Evolutionary conservation across 1,140 invertebrate species (phyloP).

Genomic region (Tigriopus japonicus): DNA sequence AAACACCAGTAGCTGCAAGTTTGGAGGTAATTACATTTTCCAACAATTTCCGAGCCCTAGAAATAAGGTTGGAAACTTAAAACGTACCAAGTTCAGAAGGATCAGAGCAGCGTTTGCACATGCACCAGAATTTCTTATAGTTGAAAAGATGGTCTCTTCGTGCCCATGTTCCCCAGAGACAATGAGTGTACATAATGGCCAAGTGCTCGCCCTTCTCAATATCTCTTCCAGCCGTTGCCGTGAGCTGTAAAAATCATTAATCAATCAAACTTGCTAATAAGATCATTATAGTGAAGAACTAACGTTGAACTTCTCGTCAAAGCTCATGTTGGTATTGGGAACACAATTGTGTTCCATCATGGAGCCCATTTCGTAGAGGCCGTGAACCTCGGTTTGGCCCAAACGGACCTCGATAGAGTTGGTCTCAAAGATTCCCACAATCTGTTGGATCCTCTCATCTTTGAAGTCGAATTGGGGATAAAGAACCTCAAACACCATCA

Average conservation of each 20-base stretch:
- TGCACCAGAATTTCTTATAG: conserved; percentile 54
- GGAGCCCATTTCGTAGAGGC: conserved; percentile 47
- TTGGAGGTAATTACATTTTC: background rate
- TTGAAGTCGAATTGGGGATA: conserved; percentile 17
- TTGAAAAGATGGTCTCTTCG: conserved; percentile 40
- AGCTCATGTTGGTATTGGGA: conserved; percentile 56
- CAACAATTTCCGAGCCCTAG: too few relatives aligned
- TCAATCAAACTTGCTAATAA: too few relatives aligned
- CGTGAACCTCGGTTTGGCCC: conserved; percentile 22
- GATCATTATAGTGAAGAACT: background rate
- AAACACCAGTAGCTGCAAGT: background rate
- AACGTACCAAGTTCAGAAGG: conserved; percentile 30
- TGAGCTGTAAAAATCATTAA: conserved; percentile 31
- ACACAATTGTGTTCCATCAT: conserved; percentile 52
- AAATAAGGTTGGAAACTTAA: too few relatives aligned
- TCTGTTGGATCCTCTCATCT: conserved; percentile 36
- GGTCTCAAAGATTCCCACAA: conserved; percentile 43
- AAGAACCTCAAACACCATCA: conserved; percentile 14
- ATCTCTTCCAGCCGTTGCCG: conserved; percentile 37
- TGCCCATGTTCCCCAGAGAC: conserved; percentile 47
- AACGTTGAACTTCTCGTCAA: conserved; percentile 41
- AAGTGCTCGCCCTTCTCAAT: conserved; percentile 45
- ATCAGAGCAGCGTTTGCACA: conserved; percentile 46
- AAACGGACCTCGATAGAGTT: conserved; percentile 42
- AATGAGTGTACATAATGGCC: conserved; percentile 45